A percentile compares a stretch with the other conserved stretches of the same genome.
Conservation (phyloP, 2,797 vertebrate genomes). For the Premnoplex brunnescens region DNA sequence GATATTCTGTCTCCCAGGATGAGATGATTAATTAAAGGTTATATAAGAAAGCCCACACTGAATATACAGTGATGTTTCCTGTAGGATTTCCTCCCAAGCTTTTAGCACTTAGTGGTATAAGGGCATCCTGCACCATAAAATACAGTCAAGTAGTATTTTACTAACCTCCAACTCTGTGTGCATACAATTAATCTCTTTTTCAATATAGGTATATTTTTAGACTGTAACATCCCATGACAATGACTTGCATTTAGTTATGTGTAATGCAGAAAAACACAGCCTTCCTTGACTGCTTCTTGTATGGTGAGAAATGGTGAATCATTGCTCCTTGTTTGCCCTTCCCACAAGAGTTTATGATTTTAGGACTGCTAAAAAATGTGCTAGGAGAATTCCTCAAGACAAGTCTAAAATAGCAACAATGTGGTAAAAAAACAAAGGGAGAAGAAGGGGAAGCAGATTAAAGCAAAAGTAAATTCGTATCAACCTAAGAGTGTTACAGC, state of each 20-base stretch:
- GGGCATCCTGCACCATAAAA: not conserved
- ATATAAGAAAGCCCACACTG: fast-evolving
- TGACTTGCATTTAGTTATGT: not conserved
- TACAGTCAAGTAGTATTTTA: not conserved
- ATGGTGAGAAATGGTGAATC: not conserved
- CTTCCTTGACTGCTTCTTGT: not conserved
- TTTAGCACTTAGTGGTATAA: not conserved
- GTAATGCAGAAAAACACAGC: not conserved
- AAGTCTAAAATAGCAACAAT: not conserved
- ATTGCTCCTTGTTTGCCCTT: not conserved
- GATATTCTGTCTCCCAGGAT: not conserved
- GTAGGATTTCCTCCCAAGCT: not conserved
- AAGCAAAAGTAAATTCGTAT: not conserved
- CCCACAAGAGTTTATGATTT: not conserved
- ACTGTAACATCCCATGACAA: not conserved
- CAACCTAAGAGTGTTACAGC: not conserved
- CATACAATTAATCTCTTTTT: not conserved
- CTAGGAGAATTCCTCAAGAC: not conserved
- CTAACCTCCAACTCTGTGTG: not conserved
- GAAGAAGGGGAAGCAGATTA: not conserved
- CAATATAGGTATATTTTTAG: not conserved
- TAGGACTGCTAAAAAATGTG: not conserved
- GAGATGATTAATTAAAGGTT: not conserved
- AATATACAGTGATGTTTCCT: not conserved
- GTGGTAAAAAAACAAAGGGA: not conserved